phyloP scores from a whole-genome alignment of 2,888 invertebrate species.

The Pandemis corylana region DNA sequence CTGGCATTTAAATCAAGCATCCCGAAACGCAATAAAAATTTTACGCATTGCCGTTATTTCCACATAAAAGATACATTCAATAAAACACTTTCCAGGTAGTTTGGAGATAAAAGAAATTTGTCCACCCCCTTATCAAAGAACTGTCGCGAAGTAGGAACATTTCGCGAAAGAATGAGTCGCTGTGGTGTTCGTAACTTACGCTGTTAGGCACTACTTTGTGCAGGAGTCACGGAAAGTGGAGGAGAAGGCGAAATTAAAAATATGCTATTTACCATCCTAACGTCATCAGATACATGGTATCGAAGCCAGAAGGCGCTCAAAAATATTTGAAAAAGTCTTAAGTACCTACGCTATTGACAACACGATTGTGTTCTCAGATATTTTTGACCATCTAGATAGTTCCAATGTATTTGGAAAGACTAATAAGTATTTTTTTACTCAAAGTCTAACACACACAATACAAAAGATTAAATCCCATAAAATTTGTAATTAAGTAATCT shows the following conservation, averaged over 20 bases:
- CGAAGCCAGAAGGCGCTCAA: too few relatives aligned
- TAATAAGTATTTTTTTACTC: too few relatives aligned
- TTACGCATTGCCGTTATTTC: slow-evolving; percentile 1
- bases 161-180: slow-evolving; percentile 48
- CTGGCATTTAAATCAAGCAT: slow-evolving; percentile 6
- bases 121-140: slow-evolving; percentile 49
- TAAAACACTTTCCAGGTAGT: slow-evolving; percentile 42
- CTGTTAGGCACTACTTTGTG: slow-evolving; percentile 9
- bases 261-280: too few relatives aligned
- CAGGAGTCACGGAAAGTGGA: not conserved
- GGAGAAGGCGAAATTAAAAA: not conserved
- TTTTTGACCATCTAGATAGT: too few relatives aligned
- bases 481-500: too few relatives aligned
- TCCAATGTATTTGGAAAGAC: too few relatives aligned
- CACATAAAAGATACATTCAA: slow-evolving; percentile 36
- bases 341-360: too few relatives aligned
- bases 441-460: too few relatives aligned
- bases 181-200: slow-evolving; percentile 19
- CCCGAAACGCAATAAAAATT: not conserved
- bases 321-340: too few relatives aligned
- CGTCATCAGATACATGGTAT: too few relatives aligned
- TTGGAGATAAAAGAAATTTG: slow-evolving; percentile 49
- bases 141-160: slow-evolving; percentile 49
- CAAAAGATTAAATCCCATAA: too few relatives aligned
- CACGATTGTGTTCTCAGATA: too few relatives aligned